Base-by-base conservation (phyloP, 2,797 vertebrate genomes). In the Neomorphus geoffroyi region DNA sequence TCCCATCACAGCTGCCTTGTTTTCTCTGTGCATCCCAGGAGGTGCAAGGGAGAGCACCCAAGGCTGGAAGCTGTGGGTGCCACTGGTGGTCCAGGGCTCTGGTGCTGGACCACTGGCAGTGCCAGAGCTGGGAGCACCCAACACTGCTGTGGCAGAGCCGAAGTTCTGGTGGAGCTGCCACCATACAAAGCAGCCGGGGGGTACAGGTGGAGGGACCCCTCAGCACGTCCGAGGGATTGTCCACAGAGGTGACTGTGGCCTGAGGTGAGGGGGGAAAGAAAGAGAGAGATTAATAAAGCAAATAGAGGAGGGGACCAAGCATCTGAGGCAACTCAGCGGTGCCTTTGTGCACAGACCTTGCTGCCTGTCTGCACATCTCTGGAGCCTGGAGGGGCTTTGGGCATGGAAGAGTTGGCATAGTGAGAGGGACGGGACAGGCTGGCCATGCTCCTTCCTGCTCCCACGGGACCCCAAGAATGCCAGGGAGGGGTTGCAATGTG, bases 91-190 rank as follows among this genome's bases (percentile, higher is more conserved):
- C 62, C 16, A 0, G 35, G 14, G 8, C 15, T 6, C 17, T 0
- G 3, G 28, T 5, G 62, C 41, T 0, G 13, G n/a, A n/a, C n/a
- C n/a, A 27, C 18, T 30, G 71, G 48, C 1, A 6, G 13, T 73
- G 66, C 9, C 0, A 1, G 70, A 33, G 37, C 18, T 1, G 11
- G 58, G 13, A 53, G 12, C 0, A 6, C 11, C 5, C 0, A 6
- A 4, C 57, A 30, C 1, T 5, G 4, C 22, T 2, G 24, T 1
- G 13, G 33, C 2, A 17, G 70, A 81, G 54, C 39, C 1, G 3
- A 23, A 2, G 23, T 10, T 6, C 18, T 7, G 33, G 11, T 1
- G 19, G 37, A 58, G 46, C 16, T 46, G 66, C 7, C 7, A 1
- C 4, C 32, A 30, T 26, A 26, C 30, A 28, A 67, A 89, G 17